Evolutionary conservation across 2,113 vertebrate genomes (phyloP), one percentile per base, ranked within the genome.

Genomic region (Toxotes jaculatrix): DNA sequence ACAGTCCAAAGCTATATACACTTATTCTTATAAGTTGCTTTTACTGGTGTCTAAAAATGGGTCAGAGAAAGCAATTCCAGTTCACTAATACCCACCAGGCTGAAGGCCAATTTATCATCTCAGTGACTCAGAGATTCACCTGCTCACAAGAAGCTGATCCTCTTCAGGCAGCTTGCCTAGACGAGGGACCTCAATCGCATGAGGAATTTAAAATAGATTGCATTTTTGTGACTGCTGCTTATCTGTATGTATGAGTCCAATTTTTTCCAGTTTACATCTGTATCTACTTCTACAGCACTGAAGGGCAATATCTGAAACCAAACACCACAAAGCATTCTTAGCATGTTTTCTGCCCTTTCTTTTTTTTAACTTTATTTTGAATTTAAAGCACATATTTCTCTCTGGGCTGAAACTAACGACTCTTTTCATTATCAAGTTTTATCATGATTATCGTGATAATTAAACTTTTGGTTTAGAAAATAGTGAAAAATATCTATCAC

Each of bases 41-140:
- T 57, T 51, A 49, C 17, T 19, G n/a, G 23, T 12, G 42, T 59
- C 57, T 74, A 66, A 69, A 88, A 76, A 56, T 32, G 72, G 60
- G 75, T 87, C 40, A 8, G 60, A 40, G 34, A 3, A 38, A 83
- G 72, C 64, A 69, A 65, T 87, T 84, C 74, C 66, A 75, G 75
- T 43, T 75, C 55, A 34, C 81, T 83, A 71, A 87, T 71, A 78
- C 73, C 59, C 53, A 21, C n/a, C 69, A n/a, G 65, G 57, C 87
- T 87, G 83, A 91, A 89, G 89, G 88, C 88, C 83, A 86, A 83
- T 91, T 91, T 87, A 85, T 89, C 85, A 89, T 88, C 64, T 82
- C 67, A 62, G 79, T 61, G 74, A 87, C 34, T 78, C 77, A 69
- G 49, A 87, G 77, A 83, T 82, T 85, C 81, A 90, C 78, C 88